Evolutionary conservation across 2,797 vertebrate species (phyloP).

Genomic region (Epinephelus awoara): DNA sequence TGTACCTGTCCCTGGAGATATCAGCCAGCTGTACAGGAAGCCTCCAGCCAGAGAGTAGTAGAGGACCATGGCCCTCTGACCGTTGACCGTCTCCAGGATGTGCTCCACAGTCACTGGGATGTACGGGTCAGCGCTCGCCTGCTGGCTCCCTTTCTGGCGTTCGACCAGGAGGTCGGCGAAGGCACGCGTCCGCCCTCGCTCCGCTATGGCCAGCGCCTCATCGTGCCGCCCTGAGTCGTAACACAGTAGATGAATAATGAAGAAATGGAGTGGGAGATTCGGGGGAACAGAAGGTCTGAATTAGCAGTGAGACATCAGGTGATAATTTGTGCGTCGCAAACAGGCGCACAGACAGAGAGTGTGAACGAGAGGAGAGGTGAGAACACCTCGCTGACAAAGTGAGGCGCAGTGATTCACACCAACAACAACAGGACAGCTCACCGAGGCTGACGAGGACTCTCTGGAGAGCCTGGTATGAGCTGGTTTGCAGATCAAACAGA

Average conservation of each 20-base stretch:
- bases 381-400: background rate
- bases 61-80: constrained; percentile 92
- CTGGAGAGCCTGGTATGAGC: constrained; percentile 96
- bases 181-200: constrained; percentile 93
- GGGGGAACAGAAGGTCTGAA: background rate
- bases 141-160: constrained; percentile 91
- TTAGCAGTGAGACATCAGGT: background rate
- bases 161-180: constrained; percentile 96
- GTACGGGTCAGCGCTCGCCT: constrained; percentile 89
- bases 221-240: constrained; percentile 85
- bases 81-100: constrained; percentile 92
- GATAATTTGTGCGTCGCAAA: constrained; percentile 8
- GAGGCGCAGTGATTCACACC: background rate
- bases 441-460: constrained; percentile 95
- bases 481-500: constrained; percentile 96
- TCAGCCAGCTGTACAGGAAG: constrained; percentile 97
- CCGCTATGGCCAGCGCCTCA: constrained; percentile 95
- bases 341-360: background rate
- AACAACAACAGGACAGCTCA: constrained; percentile 66
- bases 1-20: constrained; percentile 94
- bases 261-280: too few species aligned
- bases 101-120: constrained; percentile 93
- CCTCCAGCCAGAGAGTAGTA: constrained; percentile 96
- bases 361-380: background rate
- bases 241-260: background rate